Conservation (phyloP, 1,140 invertebrate genomes). For the Pogonomyrmex barbatus region DNA sequence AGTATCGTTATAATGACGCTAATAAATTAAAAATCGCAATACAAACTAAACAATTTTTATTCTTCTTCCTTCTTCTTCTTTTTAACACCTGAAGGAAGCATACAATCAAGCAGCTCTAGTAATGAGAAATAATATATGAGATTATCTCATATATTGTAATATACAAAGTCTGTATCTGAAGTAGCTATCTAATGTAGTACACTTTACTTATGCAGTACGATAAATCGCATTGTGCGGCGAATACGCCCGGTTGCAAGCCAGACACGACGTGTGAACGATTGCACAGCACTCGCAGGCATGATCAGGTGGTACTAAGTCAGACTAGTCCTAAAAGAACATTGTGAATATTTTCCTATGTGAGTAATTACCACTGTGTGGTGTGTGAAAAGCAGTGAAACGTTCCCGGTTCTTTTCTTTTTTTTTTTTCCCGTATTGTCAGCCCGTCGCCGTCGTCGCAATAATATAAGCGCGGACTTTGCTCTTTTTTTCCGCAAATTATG, state of each 20-base stretch:
- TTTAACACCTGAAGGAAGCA: constrained; percentile 28
- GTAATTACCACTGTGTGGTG: constrained; percentile 83
- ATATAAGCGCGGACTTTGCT: constrained; percentile 29
- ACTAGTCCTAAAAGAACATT: constrained; percentile 69
- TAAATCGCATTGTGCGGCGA: neutral
- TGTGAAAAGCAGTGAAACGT: constrained; percentile 85
- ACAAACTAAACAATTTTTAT: neutral
- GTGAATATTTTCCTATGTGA: constrained; percentile 79
- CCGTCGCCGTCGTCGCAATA: neutral
- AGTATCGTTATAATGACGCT: neutral
- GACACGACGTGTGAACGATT: constrained; percentile 1
- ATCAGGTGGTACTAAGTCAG: constrained; percentile 64
- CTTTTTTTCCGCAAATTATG: constrained; percentile 39
- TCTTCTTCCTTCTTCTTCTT: neutral
- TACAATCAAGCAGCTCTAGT: neutral
- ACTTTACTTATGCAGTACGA: neutral
- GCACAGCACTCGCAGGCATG: neutral
- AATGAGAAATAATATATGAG: constrained; percentile 14
- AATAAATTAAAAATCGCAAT: neutral
- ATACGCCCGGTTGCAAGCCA: constrained; percentile 22
- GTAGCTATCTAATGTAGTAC: constrained; percentile 26
- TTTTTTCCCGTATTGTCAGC: constrained; percentile 36
- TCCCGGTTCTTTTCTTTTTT: constrained; percentile 78
- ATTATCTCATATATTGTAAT: constrained; percentile 16
- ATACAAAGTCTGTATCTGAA: neutral